Conservation (phyloP, 2,113 vertebrate species). For the Gopherus evgoodei region DNA sequence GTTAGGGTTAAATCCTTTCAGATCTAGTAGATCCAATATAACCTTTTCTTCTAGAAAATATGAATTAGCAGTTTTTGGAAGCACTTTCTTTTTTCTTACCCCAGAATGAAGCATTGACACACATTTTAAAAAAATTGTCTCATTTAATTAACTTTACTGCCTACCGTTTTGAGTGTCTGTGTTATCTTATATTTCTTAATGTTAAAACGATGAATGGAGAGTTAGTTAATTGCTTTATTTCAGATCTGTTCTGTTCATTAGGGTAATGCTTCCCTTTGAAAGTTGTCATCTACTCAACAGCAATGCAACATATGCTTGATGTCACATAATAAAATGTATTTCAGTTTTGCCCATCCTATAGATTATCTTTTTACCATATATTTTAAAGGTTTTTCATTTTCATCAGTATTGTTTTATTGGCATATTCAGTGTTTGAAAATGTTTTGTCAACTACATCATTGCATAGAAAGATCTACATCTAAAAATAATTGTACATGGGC, state of each 20-base stretch:
- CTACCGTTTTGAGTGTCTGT: slow-evolving; percentile 54
- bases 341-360: slow-evolving; percentile 16
- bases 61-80: neutral
- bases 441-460: neutral
- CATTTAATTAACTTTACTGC: neutral
- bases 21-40: neutral
- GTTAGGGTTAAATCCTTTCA: neutral
- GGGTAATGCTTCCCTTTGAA: slow-evolving; percentile 63
- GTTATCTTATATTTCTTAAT: slow-evolving; percentile 38
- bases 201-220: slow-evolving; percentile 59
- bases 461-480: neutral
- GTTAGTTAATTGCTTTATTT: slow-evolving; percentile 71
- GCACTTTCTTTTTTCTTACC: neutral
- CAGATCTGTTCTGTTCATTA: slow-evolving; percentile 57
- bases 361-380: neutral
- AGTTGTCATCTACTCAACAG: slow-evolving; percentile 57
- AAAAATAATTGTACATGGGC: neutral
- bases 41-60: neutral
- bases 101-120: neutral
- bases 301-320: slow-evolving; percentile 58
- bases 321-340: slow-evolving; percentile 57
- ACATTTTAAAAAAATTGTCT: neutral
- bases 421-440: slow-evolving; percentile 30
- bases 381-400: slow-evolving; percentile 13
- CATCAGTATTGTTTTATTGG: slow-evolving; percentile 22